phyloP scores from a whole-genome alignment of 2,888 invertebrate genomes.

The Margaritifera margaritifera region DNA sequence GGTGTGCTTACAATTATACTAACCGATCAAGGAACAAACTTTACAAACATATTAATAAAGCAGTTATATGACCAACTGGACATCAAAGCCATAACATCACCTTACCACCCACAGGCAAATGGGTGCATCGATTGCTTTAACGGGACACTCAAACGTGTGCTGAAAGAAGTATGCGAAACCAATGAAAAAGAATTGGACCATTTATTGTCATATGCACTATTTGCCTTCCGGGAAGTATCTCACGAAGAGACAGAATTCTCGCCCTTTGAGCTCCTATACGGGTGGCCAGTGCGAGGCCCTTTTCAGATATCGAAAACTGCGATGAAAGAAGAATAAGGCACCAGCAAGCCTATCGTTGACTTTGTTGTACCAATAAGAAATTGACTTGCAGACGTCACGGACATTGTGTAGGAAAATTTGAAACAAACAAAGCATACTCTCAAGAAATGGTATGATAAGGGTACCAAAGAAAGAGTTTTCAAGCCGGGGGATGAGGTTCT shows the following conservation, averaged over 20 bases:
- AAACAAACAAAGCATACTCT: too few relatives aligned
- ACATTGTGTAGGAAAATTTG: too few relatives aligned
- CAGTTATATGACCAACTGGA: neutral
- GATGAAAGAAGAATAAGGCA: slow-evolving; percentile 9
- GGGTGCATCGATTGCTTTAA: slow-evolving; percentile 41
- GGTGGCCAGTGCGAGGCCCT: slow-evolving; percentile 18
- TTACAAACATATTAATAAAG: slow-evolving; percentile 7
- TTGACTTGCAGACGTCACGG: too few relatives aligned
- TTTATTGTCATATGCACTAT: slow-evolving; percentile 39
- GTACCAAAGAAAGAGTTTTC: too few relatives aligned
- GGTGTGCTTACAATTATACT: neutral
- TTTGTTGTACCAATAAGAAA: too few relatives aligned
- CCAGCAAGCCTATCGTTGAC: too few relatives aligned
- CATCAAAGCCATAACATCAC: neutral
- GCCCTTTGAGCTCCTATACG: slow-evolving; percentile 30
- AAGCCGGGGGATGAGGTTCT: too few relatives aligned
- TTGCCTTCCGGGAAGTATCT: slow-evolving; percentile 35
- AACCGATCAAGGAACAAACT: slow-evolving; percentile 5
- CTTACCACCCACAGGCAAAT: slow-evolving; percentile 13
- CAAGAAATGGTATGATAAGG: too few relatives aligned
- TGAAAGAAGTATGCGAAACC: slow-evolving; percentile 7
- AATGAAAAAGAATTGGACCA: slow-evolving; percentile 23
- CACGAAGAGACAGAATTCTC: slow-evolving; percentile 28
- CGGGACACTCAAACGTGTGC: slow-evolving; percentile 37
- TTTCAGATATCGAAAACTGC: slow-evolving; percentile 13